Conservation (phyloP, 35 echinoderm and acorn worm species). For the Ophiothrix spiculata region DNA sequence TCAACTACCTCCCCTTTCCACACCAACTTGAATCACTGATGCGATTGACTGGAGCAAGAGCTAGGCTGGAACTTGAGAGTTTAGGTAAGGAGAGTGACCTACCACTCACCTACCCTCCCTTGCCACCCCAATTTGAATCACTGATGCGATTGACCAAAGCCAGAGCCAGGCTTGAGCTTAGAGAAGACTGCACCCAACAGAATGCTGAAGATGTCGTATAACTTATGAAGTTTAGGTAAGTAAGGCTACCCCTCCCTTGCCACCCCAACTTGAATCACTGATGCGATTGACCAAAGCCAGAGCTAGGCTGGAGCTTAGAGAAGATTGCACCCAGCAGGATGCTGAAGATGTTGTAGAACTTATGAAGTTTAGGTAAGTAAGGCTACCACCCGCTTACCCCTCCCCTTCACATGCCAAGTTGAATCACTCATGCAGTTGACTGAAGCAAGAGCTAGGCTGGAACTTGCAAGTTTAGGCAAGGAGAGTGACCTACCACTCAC, state of each 20-base stretch:
- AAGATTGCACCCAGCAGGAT: conserved; percentile 74
- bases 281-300: conserved; percentile 86
- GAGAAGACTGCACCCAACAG: conserved; percentile 69
- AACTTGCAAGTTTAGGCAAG: too few species aligned
- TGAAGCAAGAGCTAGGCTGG: too few species aligned
- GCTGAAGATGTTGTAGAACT: conserved; percentile 91
- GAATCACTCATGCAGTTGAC: too few species aligned
- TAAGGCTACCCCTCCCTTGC: too few species aligned
- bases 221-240: conserved; percentile 97
- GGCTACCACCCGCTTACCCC: too few species aligned
- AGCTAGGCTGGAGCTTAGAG: conserved; percentile 82
- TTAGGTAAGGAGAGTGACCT: too few species aligned
- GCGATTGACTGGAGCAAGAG: conserved; percentile 85
- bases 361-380: too few species aligned
- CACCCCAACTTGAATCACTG: too few species aligned
- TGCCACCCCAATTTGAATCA: conserved; percentile 88
- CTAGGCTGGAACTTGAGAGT: conserved; percentile 87
- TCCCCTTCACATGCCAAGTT: too few species aligned
- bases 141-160: conserved; percentile 86
- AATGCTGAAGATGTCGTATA: conserved; percentile 96
- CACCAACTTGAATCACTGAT: conserved; percentile 92
- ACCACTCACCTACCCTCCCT: too few species aligned
- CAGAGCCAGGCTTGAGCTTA: conserved; percentile 87
- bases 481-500: too few species aligned
- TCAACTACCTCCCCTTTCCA: too few species aligned